These are phyloP conservation scores for Acrobeloides nanus DNA, from an alignment of 2,888 invertebrate species.

Conservation along the genomic window DNA sequence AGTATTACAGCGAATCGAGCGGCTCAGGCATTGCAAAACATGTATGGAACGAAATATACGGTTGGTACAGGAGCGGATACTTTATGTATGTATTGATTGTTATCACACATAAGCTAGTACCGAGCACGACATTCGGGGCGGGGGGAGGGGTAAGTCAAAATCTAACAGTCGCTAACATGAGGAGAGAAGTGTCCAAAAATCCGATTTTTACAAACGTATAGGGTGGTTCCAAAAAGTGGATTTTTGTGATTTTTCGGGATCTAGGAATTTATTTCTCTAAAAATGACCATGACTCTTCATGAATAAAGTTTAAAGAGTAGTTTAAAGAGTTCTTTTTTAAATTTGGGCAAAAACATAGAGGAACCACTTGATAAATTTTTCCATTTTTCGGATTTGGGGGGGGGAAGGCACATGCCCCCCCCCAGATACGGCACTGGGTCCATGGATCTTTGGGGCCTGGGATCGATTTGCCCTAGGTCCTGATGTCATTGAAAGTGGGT, in stretches of 20 bases:
- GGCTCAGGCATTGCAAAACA: conserved; percentile 38
- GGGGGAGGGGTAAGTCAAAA: not conserved
- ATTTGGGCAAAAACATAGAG: too few species aligned
- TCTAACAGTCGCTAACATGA: not conserved
- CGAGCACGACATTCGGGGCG: not conserved
- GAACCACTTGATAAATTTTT: too few species aligned
- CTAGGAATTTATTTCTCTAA: too few species aligned
- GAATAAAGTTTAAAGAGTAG: not conserved
- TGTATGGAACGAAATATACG: conserved; percentile 50
- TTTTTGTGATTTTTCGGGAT: too few species aligned
- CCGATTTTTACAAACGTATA: not conserved
- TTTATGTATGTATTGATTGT: conserved; percentile 21
- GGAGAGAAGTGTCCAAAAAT: not conserved
- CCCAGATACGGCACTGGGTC: too few species aligned
- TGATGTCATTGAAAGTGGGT: too few species aligned
- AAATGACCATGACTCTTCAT: too few species aligned
- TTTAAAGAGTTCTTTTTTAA: conserved; percentile 3
- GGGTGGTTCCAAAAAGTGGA: not conserved
- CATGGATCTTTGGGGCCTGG: too few species aligned
- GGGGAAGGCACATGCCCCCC: too few species aligned
- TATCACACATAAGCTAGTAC: conserved; percentile 9
- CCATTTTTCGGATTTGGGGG: too few species aligned
- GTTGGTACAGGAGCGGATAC: conserved; percentile 53
- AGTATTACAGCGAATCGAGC: conserved; percentile 43
- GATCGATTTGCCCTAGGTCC: too few species aligned